phyloP scores from a whole-genome alignment of 1,140 invertebrate species.

The Drosophila pachea region DNA sequence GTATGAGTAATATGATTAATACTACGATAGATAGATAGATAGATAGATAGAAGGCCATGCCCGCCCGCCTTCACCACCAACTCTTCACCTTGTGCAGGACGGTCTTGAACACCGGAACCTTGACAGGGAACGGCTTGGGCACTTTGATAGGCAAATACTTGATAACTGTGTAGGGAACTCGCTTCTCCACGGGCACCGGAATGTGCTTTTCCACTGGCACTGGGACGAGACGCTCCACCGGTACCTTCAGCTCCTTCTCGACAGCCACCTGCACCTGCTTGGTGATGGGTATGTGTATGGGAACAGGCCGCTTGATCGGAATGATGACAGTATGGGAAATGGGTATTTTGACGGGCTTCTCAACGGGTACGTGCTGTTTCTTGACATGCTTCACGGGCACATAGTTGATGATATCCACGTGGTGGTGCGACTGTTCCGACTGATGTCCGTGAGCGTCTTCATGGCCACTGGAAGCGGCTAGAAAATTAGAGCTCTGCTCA shows the following conservation, averaged over 20 bases:
- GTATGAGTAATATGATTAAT: constrained; percentile 58
- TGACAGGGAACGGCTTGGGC: constrained; percentile 87
- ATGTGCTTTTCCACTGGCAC: constrained; percentile 86
- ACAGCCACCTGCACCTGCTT: constrained; percentile 86
- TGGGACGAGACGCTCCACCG: constrained; percentile 86
- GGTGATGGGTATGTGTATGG: constrained; percentile 86
- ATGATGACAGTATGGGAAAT: constrained; percentile 86
- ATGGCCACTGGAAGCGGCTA: constrained; percentile 47
- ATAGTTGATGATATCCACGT: constrained; percentile 85
- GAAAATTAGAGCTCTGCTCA: constrained; percentile 53
- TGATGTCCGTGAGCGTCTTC: constrained; percentile 27
- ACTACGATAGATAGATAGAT: constrained; percentile 18
- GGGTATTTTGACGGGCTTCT: constrained; percentile 83
- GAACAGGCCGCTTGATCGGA: constrained; percentile 85
- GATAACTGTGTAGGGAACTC: constrained; percentile 84
- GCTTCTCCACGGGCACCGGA: constrained; percentile 86
- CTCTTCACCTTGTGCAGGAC: constrained; percentile 82
- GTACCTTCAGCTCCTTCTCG: constrained; percentile 85
- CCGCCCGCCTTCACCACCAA: constrained; percentile 58
- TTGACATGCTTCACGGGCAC: constrained; percentile 84
- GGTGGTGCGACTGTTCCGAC: constrained; percentile 80
- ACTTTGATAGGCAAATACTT: constrained; percentile 86
- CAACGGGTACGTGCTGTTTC: constrained; percentile 84
- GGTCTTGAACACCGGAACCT: constrained; percentile 86
- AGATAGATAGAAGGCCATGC: too few relatives aligned